Conservation (phyloP, 2,113 vertebrate species). For the Brachyistius frenatus region DNA sequence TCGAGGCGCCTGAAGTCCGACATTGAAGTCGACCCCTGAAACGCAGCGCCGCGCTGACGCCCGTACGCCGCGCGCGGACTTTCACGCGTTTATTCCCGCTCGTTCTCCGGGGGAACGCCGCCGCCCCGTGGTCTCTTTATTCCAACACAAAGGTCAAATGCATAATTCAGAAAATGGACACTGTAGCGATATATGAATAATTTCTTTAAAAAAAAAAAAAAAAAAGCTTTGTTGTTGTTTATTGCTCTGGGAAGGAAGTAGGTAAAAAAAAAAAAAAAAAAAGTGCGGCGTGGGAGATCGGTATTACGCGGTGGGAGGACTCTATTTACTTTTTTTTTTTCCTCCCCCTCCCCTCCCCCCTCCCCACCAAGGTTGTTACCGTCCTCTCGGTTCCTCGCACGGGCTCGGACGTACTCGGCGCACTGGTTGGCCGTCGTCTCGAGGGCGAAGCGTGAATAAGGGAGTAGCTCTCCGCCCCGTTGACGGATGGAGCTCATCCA, state of each 20-base stretch:
- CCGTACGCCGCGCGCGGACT: neutral
- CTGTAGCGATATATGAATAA: conserved; percentile 1
- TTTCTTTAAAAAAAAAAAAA: conserved; percentile 5
- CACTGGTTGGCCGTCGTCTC: conserved; percentile 41
- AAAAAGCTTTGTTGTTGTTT: neutral
- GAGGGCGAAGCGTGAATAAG: conserved; percentile 40
- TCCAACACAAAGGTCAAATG: conserved; percentile 12
- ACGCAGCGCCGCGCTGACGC: too few species aligned
- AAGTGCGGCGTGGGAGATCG: conserved; percentile 15
- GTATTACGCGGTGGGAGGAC: conserved; percentile 42
- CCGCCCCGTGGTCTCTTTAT: conserved; percentile 23
- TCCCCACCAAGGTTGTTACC: conserved; percentile 7
- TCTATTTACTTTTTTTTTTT: neutral
- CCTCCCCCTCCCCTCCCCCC: too few species aligned
- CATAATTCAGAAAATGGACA: conserved; percentile 38
- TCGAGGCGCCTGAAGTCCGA: too few species aligned
- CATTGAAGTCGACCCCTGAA: too few species aligned
- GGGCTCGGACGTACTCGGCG: neutral
- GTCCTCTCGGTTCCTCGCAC: conserved; percentile 7
- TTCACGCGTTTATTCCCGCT: neutral
- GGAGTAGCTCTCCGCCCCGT: conserved; percentile 33
- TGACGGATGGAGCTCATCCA: conserved; percentile 68
- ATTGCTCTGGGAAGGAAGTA: neutral
- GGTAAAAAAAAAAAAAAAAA: neutral
- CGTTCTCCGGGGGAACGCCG: neutral